These are phyloP conservation scores for Pristionchus mayeri DNA, from an alignment of 2,888 invertebrate genomes.

Conservation along the genomic window DNA sequence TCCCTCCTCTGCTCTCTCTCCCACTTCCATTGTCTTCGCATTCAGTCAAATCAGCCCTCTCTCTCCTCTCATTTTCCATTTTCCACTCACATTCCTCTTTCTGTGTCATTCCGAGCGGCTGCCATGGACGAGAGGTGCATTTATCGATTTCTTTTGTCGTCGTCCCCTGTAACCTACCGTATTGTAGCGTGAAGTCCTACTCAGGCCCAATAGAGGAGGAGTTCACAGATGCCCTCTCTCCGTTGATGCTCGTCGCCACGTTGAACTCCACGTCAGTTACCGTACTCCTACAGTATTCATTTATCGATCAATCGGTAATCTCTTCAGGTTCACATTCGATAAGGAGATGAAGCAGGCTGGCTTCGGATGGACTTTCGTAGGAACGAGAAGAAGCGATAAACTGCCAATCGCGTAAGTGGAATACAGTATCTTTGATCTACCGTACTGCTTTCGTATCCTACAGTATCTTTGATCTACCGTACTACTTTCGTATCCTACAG, in stretches of 20 bases:
- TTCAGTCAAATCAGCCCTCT: background rate
- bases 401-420: conserved; percentile 11
- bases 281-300: background rate
- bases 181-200: too few relatives aligned
- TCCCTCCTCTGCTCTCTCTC: background rate
- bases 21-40: background rate
- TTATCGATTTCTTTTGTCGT: background rate
- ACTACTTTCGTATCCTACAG: background rate
- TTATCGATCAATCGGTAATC: background rate
- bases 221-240: background rate
- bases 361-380: background rate
- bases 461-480: too few relatives aligned
- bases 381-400: background rate
- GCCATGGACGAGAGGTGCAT: background rate
- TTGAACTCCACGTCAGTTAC: background rate
- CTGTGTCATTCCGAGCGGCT: background rate
- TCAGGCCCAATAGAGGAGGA: conserved; percentile 19
- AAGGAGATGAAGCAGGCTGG: background rate
- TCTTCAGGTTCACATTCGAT: background rate
- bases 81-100: background rate
- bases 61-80: too few relatives aligned
- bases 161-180: background rate
- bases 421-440: background rate
- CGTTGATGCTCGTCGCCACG: background rate
- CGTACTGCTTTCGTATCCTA: background rate